A percentile compares a stretch with the other conserved stretches of the same genome.
These are phyloP conservation scores for Orientallactaga sibirica DNA, from an alignment of 2,797 vertebrate genomes.

Conservation along the genomic window DNA sequence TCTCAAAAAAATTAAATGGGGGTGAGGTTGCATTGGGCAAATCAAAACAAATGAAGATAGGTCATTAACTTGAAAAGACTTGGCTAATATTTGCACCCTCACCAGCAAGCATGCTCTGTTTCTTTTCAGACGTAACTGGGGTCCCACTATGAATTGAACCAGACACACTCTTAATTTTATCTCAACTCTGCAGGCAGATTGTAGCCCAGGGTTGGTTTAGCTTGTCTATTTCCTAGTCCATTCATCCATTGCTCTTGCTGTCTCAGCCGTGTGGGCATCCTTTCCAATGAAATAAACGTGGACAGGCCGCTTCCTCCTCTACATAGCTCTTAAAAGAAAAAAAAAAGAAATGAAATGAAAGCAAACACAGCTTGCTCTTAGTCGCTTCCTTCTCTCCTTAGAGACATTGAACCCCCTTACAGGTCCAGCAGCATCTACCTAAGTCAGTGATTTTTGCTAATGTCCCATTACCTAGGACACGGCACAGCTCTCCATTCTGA, in stretches of 20 bases:
- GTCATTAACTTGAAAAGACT: not conserved
- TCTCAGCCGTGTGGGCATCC: not conserved
- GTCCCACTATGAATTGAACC: constrained; percentile 47
- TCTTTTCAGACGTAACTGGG: constrained; percentile 32
- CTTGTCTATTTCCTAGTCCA: constrained; percentile 71
- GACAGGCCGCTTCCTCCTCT: constrained; percentile 14
- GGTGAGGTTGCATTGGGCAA: not conserved
- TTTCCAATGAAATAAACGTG: constrained; percentile 47
- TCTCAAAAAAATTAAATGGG: not conserved
- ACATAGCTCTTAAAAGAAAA: not conserved
- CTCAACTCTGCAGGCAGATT: constrained; percentile 74
- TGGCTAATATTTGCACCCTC: constrained; percentile 57
- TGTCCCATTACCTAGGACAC: not conserved
- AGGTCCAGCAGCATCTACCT: fast-evolving
- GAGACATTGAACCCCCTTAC: not conserved
- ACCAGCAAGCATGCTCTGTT: constrained; percentile 51
- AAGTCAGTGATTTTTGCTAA: not conserved
- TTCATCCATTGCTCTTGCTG: constrained; percentile 61
- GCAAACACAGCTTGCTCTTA: not conserved
- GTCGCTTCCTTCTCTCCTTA: not conserved
- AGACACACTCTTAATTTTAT: constrained; percentile 69
- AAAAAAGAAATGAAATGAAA: not conserved
- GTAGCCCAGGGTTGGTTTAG: constrained; percentile 59
- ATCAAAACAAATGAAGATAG: constrained; percentile 61
- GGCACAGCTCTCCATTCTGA: not conserved